A percentile compares a stretch with the other conserved stretches of the same genome.
phyloP scores from a whole-genome alignment of 2,797 vertebrate genomes.

The Merluccius polli region DNA sequence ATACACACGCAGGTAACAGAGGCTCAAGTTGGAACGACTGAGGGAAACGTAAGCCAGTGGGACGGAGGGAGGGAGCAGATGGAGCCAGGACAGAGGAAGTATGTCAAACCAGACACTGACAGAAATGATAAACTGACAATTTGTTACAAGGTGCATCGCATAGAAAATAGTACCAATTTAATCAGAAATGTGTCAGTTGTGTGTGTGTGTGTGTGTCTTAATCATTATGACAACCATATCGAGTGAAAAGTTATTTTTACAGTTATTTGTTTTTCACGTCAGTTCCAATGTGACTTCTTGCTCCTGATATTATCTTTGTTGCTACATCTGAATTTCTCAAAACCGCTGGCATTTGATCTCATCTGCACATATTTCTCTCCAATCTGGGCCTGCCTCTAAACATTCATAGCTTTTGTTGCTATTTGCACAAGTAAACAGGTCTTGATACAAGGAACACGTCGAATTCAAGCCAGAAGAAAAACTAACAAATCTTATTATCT shows the following conservation, averaged over 20 bases:
- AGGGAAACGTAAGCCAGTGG: not conserved
- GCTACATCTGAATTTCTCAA: not conserved
- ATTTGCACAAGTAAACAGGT: not conserved
- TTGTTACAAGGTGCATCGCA: not conserved
- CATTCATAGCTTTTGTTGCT: not conserved
- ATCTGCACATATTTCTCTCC: not conserved
- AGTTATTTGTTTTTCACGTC: not conserved
- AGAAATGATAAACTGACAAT: not conserved
- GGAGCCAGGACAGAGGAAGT: not conserved
- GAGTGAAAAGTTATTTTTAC: not conserved
- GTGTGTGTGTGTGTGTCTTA: not conserved
- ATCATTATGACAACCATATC: not conserved
- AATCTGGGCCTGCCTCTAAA: not conserved
- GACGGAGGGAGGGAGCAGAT: not conserved
- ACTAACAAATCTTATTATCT: not conserved
- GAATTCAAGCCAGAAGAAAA: not conserved
- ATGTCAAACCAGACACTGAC: not conserved
- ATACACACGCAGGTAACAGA: not conserved
- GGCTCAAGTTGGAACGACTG: not conserved
- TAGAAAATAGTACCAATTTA: not conserved
- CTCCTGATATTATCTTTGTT: not conserved
- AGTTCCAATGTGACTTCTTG: not conserved
- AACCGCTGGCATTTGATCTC: not conserved
- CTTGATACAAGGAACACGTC: not conserved
- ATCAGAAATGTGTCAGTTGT: not conserved